Evolutionary conservation across 2,888 invertebrate species (phyloP), one percentile per base, ranked within the genome.

Genomic region (Cheilosia impressa): DNA sequence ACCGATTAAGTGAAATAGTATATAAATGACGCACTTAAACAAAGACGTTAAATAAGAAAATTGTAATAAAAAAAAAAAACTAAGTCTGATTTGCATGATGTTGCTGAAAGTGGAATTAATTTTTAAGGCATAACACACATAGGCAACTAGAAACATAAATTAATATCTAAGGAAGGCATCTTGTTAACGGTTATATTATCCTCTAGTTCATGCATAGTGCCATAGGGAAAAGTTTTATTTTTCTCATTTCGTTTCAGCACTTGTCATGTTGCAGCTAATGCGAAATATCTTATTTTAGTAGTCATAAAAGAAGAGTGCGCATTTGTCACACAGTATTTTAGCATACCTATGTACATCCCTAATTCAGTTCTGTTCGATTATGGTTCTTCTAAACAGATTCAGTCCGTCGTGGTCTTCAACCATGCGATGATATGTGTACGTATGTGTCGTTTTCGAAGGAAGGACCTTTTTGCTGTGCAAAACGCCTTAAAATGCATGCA

Each of bases 61-160:
- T 15, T 31, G 47, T 22, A 52, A 43, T 62, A 22, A 60, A 34
- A 52, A 66, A 47, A n/a, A 27, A 58, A 31, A 31, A 60, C 7
- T 34, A 79, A 80, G 80, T 75, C 80, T 80, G 80, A 80, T 62
- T 45, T 68, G 80, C 75, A 68, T 80, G 22, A 73, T 68, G 72
- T 68, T 80, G 80, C 80, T 80, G 17, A 58, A 60, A 24, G 52
- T 60, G 60, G 58, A 66, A 66, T 47, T 66, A 66, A 34, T 58
- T 24, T 66, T 57, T 79, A 79, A 79, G 57, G 58, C 13, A 38
- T 38, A 13, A 52, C 52, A 22, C 5, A 24, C 13, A 24, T 47
- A 45, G 41, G 52, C 50, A 76, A 41, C 50, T 53, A 43, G 31
- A 43, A 58, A 53, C 52, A 34, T 38, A 52, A 50, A 50, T n/a